phyloP scores from a whole-genome alignment of 2,888 invertebrate species.

The Synanthedon andrenaeformis region DNA sequence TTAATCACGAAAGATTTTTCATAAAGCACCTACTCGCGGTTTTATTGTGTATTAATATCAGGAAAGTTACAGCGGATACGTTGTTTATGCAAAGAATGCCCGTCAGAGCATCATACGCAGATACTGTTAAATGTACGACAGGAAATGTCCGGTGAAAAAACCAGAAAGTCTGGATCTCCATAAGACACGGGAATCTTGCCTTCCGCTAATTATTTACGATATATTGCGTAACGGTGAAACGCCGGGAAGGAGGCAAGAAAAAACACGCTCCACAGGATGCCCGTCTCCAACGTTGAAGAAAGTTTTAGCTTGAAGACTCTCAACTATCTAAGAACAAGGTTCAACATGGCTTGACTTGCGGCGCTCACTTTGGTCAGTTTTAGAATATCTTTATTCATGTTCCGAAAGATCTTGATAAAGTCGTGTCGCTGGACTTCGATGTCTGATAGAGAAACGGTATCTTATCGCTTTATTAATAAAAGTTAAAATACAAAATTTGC shows the following conservation, averaged over 20 bases:
- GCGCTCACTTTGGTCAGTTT: constrained; percentile 42
- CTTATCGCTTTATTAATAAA: constrained; percentile 27
- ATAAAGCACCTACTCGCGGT: too few relatives aligned
- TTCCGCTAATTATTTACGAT: constrained; percentile 71
- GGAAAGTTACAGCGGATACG: too few relatives aligned
- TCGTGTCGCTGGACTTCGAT: constrained; percentile 43
- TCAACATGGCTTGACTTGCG: constrained; percentile 24
- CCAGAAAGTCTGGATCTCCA: constrained; percentile 58
- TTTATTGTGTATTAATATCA: too few relatives aligned
- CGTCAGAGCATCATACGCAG: not conserved
- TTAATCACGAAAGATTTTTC: too few relatives aligned
- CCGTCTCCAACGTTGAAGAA: constrained; percentile 34
- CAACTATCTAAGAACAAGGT: constrained; percentile 25
- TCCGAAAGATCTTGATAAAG: constrained; percentile 62
- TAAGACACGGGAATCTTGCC: constrained; percentile 68
- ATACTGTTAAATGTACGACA: constrained; percentile 43
- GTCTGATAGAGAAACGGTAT: constrained; percentile 29
- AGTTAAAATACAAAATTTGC: constrained; percentile 16
- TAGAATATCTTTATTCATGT: constrained; percentile 67
- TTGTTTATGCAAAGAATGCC: not conserved
- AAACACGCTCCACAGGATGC: constrained; percentile 64
- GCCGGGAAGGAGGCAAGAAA: constrained; percentile 64
- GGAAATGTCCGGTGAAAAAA: constrained; percentile 59
- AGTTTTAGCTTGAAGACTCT: constrained; percentile 27
- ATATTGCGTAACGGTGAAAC: constrained; percentile 71